Evolutionary conservation across 2,797 vertebrate species (phyloP).

Genomic region (Peromyscus aztecus): DNA sequence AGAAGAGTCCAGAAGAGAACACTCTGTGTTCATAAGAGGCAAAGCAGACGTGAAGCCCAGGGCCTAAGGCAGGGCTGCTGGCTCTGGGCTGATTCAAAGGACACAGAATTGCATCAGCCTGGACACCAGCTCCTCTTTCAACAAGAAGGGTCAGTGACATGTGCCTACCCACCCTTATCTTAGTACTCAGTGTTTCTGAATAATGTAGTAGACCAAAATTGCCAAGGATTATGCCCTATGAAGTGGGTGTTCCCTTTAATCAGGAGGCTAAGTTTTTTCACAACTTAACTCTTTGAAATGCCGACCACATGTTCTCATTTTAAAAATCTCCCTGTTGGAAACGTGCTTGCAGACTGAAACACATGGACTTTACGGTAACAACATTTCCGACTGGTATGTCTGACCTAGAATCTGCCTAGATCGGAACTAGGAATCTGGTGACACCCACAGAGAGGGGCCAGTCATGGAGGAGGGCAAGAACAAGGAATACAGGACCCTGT

Average conservation of each 20-base stretch:
- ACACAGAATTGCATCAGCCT: not conserved
- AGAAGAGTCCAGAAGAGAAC: not conserved
- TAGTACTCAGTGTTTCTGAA: not conserved
- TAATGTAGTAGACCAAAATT: not conserved
- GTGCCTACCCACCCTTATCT: too few species aligned
- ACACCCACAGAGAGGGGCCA: not conserved
- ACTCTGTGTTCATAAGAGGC: not conserved
- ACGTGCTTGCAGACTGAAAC: not conserved
- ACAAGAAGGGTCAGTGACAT: not conserved
- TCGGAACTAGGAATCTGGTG: not conserved
- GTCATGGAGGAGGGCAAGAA: not conserved
- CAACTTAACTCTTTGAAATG: not conserved
- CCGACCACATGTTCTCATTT: not conserved
- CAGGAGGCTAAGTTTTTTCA: not conserved
- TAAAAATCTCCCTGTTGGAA: not conserved
- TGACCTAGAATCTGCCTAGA: not conserved
- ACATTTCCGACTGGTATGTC: not conserved
- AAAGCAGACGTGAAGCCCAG: not conserved
- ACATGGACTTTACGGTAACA: not conserved
- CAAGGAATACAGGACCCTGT: not conserved
- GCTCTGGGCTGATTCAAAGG: not conserved
- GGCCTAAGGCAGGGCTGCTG: not conserved
- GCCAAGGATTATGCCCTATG: not conserved
- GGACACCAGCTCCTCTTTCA: not conserved
- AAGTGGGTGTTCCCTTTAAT: constrained; percentile 10